Percentiles rank a stretch among this genome's conserved stretches.
phyloP scores from a whole-genome alignment of 2,113 vertebrate genomes.

The Otis tarda region DNA sequence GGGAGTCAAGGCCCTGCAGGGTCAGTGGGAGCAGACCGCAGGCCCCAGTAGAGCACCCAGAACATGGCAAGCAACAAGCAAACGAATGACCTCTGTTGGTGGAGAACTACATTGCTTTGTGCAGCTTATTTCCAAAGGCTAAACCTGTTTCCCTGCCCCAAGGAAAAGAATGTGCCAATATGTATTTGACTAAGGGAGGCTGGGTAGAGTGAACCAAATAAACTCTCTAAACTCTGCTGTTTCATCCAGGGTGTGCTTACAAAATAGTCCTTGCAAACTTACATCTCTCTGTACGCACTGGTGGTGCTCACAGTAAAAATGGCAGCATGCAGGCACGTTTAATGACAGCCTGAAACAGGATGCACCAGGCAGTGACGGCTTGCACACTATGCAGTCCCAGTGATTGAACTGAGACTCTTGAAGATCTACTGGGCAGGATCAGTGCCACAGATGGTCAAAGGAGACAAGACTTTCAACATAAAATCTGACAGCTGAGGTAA shows the following conservation, averaged over 20 bases:
- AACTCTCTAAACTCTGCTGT: neutral
- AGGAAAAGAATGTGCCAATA: neutral
- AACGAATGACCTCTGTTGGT: neutral
- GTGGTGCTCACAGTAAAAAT: neutral
- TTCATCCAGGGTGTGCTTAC: neutral
- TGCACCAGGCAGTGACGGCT: neutral
- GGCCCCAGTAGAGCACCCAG: neutral
- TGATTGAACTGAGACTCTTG: neutral
- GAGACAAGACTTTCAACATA: neutral
- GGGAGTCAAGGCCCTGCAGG: neutral
- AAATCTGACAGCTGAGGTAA: slow-evolving; percentile 14
- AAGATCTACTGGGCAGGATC: neutral
- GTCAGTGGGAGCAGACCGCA: neutral
- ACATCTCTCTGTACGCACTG: neutral
- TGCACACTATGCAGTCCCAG: rapidly evolving
- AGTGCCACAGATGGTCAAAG: neutral
- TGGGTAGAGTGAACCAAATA: neutral
- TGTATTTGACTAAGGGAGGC: neutral
- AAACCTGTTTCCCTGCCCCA: neutral
- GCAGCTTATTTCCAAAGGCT: neutral
- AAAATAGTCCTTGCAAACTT: neutral
- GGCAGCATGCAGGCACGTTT: neutral
- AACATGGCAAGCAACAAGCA: neutral
- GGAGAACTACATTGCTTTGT: rapidly evolving
- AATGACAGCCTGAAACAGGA: neutral